Percentiles rank a stretch among this genome's conserved stretches.
phyloP scores from a whole-genome alignment of 1,140 invertebrate species.

The Odontomachus brunneus region DNA sequence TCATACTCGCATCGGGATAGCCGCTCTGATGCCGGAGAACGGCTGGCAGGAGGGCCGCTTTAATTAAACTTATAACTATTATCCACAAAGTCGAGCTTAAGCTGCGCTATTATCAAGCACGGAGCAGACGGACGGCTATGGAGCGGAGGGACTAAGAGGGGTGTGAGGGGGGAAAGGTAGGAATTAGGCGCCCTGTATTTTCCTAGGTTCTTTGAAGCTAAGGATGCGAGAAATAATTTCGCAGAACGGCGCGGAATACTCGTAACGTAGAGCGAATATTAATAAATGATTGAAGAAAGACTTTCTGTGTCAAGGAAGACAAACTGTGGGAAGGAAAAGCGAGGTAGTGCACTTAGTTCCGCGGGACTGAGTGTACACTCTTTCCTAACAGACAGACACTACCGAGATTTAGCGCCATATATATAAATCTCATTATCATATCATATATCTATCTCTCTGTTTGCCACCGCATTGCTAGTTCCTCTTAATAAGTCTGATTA shows the following conservation, averaged over 20 bases:
- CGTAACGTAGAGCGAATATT: slow-evolving; percentile 38
- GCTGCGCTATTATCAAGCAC: slow-evolving; percentile 51
- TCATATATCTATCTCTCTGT: no score
- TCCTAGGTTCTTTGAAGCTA: slow-evolving; percentile 46
- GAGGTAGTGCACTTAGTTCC: no score
- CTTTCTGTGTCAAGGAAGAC: no score
- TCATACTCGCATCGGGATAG: slow-evolving; percentile 46
- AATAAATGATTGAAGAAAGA: slow-evolving; percentile 55
- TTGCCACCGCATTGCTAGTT: no score
- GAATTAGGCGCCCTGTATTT: slow-evolving; percentile 52
- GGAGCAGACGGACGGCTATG: slow-evolving; percentile 38
- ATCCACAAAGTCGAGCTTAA: slow-evolving; percentile 56
- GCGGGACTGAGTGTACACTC: no score
- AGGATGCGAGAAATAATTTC: slow-evolving; percentile 59
- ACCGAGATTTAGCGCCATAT: no score
- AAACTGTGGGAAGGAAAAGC: slow-evolving; percentile 17
- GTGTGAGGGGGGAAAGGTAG: background rate
- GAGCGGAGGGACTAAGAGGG: background rate
- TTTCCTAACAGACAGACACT: no score
- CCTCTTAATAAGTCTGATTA: no score
- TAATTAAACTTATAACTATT: slow-evolving; percentile 66
- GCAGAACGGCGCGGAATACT: slow-evolving; percentile 37
- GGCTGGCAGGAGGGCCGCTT: slow-evolving; percentile 27
- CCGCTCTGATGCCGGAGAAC: background rate
- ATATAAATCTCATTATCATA: no score